phyloP scores from a whole-genome alignment of 2,797 vertebrate species.

The Siniperca obscura region DNA sequence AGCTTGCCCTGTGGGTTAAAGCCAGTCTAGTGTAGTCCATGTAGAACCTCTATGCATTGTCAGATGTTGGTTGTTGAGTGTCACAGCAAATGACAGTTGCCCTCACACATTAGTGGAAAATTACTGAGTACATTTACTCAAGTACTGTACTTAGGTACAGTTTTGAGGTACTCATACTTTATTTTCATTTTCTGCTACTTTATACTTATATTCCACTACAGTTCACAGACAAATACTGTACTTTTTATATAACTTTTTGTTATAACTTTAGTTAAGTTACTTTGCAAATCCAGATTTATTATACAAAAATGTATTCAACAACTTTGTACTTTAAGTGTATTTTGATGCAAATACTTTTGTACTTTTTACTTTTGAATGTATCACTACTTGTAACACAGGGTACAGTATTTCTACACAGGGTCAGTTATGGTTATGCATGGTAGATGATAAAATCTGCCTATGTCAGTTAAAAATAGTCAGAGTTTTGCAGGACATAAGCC shows the following conservation, averaged over 20 bases:
- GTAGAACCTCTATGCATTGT: not conserved
- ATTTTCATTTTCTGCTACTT: too few relatives aligned
- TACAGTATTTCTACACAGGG: not conserved
- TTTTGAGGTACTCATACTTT: too few relatives aligned
- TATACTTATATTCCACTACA: too few relatives aligned
- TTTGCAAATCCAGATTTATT: not conserved
- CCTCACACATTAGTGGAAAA: not conserved
- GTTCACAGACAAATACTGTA: too few relatives aligned
- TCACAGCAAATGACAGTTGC: not conserved
- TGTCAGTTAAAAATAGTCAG: not conserved
- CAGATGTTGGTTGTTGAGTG: not conserved
- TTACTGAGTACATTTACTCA: not conserved
- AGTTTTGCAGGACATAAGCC: not conserved
- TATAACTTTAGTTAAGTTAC: too few relatives aligned
- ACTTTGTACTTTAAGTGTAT: too few relatives aligned
- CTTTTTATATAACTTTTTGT: too few relatives aligned
- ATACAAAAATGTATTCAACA: not conserved
- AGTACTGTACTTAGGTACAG: not conserved
- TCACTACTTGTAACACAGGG: not conserved
- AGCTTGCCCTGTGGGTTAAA: not conserved
- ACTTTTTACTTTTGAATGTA: not conserved
- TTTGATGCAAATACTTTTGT: too few relatives aligned
- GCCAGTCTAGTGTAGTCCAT: not conserved
- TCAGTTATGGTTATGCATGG: not conserved
- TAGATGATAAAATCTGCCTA: not conserved